Conservation (phyloP, 2,888 invertebrate genomes). For the Cataglyphis rosenhaueri region DNA sequence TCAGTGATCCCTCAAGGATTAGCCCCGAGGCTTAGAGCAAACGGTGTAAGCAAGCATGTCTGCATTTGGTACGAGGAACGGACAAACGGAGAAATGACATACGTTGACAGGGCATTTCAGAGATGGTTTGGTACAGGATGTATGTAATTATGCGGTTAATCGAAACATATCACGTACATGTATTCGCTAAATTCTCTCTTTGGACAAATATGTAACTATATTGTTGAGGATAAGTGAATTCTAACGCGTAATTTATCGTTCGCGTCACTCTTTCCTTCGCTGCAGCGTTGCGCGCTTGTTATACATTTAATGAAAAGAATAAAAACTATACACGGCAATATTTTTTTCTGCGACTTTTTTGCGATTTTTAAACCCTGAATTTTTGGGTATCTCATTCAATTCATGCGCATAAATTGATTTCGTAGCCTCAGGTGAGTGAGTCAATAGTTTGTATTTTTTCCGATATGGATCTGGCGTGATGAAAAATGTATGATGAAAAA, state of each 20-base stretch:
- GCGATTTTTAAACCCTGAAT: conserved; percentile 5
- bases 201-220: background rate
- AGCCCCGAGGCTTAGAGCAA: background rate
- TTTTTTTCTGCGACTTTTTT: background rate
- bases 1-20: conserved; percentile 26
- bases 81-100: conserved; percentile 7
- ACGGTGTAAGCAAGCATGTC: conserved; percentile 16
- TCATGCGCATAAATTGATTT: conserved; percentile 41
- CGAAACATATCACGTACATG: conserved; percentile 13
- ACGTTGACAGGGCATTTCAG: conserved; percentile 36
- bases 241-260: background rate
- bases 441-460: conserved; percentile 18
- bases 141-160: conserved; percentile 35
- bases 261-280: background rate
- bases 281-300: background rate
- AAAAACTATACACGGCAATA: conserved; percentile 2
- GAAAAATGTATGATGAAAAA: conserved; percentile 21
- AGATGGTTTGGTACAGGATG: conserved; percentile 4
- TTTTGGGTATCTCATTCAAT: conserved; percentile 30
- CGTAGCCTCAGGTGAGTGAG: conserved; percentile 16
- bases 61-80: conserved; percentile 22
- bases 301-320: conserved; percentile 21
- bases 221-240: background rate
- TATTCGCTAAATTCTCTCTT: background rate
- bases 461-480: background rate